phyloP scores from a whole-genome alignment of 35 echinoderm and acorn worm genomes.

The Apostichopus japonicus region DNA sequence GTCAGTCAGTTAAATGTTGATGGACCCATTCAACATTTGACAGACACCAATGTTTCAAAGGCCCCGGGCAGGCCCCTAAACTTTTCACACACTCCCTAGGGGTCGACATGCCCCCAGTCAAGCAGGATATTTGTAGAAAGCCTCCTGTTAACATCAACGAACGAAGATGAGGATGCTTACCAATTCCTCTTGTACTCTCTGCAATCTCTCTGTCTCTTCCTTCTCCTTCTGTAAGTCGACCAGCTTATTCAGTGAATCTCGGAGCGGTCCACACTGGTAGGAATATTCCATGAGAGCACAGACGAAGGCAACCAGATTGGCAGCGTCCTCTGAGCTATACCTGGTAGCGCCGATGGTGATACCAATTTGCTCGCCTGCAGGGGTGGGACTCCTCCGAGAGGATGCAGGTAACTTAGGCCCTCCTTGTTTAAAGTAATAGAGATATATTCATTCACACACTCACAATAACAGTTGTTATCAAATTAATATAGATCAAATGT shows the following conservation, averaged over 20 bases:
- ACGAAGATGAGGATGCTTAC: constrained; percentile 52
- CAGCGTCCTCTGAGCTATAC: constrained; percentile 98
- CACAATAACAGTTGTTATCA: background rate
- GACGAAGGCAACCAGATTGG: constrained; percentile 89
- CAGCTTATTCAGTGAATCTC: constrained; percentile 69
- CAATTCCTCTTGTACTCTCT: constrained; percentile 93
- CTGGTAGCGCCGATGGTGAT: constrained; percentile 96
- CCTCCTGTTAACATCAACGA: no score
- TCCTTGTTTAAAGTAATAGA: constrained; percentile 14
- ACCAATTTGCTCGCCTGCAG: constrained; percentile 58
- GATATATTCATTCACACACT: no score
- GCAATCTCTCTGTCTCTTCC: constrained; percentile 82
- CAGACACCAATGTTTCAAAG: no score
- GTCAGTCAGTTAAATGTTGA: no score
- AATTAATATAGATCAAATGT: background rate
- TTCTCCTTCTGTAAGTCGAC: constrained; percentile 83
- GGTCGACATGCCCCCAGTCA: no score
- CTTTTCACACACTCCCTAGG: no score
- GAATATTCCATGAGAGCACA: constrained; percentile 95
- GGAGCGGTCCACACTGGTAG: constrained; percentile 85
- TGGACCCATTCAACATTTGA: no score
- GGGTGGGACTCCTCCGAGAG: constrained; percentile 70
- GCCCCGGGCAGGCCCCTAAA: no score
- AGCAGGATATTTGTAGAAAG: no score
- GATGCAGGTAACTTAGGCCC: constrained; percentile 80